Evolutionary conservation across 2,113 vertebrate species (phyloP).

Genomic region (Microcebus ravelobensis): DNA sequence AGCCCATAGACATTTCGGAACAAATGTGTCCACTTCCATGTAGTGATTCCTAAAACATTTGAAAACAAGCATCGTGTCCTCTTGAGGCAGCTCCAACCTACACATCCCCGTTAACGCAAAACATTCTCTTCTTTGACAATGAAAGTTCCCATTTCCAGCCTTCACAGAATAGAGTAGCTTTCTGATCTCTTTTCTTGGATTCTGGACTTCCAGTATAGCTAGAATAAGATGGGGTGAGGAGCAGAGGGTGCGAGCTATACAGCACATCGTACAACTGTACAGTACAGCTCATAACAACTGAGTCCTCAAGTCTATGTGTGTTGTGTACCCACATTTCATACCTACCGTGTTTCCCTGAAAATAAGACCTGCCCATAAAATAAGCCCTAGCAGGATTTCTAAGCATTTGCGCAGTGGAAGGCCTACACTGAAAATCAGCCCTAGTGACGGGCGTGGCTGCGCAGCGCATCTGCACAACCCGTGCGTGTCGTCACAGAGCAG

Average conservation of each 20-base stretch:
- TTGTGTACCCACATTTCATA: neutral
- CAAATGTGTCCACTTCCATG: neutral
- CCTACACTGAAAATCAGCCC: no score
- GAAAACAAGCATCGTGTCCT: neutral
- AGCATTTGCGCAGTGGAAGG: no score
- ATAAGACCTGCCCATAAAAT: no score
- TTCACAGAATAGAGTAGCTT: neutral
- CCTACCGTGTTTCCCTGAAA: neutral
- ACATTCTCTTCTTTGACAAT: neutral
- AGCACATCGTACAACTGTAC: neutral
- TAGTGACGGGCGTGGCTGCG: no score
- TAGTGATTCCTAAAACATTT: neutral
- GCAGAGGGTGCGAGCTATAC: neutral
- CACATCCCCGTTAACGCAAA: no score
- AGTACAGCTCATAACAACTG: neutral
- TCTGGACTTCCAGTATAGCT: neutral
- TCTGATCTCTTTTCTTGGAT: neutral
- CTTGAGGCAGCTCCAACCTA: neutral
- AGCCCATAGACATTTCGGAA: neutral
- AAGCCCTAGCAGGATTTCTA: no score
- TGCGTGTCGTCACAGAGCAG: no score
- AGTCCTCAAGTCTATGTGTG: neutral
- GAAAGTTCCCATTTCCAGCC: no score
- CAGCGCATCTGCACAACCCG: no score
- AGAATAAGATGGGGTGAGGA: neutral